Conservation (phyloP, 2,888 invertebrate genomes). For the Scaptomyza caliginosa region DNA sequence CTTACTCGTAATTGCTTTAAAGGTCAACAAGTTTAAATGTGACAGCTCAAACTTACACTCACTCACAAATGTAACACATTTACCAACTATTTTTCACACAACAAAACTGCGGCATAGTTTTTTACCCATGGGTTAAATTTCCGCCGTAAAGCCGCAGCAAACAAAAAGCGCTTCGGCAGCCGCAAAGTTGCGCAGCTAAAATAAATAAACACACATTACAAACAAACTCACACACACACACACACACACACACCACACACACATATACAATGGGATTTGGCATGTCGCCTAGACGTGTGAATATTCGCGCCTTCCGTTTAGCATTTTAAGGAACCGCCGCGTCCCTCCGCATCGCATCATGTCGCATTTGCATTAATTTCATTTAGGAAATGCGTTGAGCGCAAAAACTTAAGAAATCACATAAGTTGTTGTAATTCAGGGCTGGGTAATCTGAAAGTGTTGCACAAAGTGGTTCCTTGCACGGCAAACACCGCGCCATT, state of each 20-base stretch:
- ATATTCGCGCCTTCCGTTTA: conserved; percentile 54
- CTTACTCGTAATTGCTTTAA: conserved; percentile 23
- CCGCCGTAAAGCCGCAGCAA: conserved; percentile 37
- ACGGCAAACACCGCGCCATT: too few relatives aligned
- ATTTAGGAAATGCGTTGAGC: conserved; percentile 55
- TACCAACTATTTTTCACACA: conserved; percentile 50
- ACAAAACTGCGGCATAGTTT: conserved; percentile 61
- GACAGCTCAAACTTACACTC: not conserved
- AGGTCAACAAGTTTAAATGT: conserved; percentile 54
- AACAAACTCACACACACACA: not conserved
- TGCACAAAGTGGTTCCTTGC: conserved; percentile 5
- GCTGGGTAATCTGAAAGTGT: conserved; percentile 5
- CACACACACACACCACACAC: not conserved
- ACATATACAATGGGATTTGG: not conserved
- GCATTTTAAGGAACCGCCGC: conserved; percentile 31
- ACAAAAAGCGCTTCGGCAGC: conserved; percentile 52
- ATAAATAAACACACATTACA: conserved; percentile 43
- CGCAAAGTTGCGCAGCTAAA: conserved; percentile 47
- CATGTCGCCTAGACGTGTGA: conserved; percentile 30
- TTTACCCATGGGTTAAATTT: conserved; percentile 49
- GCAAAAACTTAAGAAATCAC: conserved; percentile 34
- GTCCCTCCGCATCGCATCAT: conserved; percentile 22
- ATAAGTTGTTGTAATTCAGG: conserved; percentile 18
- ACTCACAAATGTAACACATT: conserved; percentile 5
- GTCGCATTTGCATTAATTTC: conserved; percentile 64